These are phyloP conservation scores for Isoperla grammatica DNA, from an alignment of 2,888 invertebrate species.

Conservation along the genomic window DNA sequence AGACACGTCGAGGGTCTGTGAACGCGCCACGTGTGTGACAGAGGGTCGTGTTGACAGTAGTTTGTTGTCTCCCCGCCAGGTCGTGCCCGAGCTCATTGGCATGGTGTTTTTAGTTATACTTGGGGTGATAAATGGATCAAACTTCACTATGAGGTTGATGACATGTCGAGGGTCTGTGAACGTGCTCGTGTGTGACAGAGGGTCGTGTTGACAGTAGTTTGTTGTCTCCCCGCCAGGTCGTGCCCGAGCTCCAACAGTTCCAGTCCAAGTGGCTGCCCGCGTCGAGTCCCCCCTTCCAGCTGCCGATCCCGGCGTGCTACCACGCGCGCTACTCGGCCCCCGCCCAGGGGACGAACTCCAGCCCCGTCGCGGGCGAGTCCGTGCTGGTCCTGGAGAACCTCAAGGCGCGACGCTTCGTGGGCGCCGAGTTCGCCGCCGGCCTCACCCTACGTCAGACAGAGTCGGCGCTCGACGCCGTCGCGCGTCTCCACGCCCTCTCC, in stretches of 20 bases:
- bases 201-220: background rate
- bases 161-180: no score
- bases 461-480: conserved; percentile 65
- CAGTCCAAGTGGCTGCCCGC: conserved; percentile 45
- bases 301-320: conserved; percentile 65
- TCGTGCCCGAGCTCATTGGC: conserved; percentile 64
- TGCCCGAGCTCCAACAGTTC: conserved; percentile 63
- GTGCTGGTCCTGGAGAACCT: conserved; percentile 71
- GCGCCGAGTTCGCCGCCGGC: conserved; percentile 64
- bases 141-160: no score
- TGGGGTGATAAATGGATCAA: no score
- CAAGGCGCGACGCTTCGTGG: conserved; percentile 53
- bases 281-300: conserved; percentile 48
- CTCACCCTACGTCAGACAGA: conserved; percentile 58
- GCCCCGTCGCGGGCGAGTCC: conserved; percentile 53
- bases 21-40: no score
- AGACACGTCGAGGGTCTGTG: no score
- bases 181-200: no score
- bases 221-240: conserved; percentile 49
- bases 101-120: no score
- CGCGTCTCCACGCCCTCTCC: conserved; percentile 67
- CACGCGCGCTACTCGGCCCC: conserved; percentile 56
- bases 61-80: conserved; percentile 46
- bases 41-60: no score
- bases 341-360: conserved; percentile 42